A percentile compares a stretch with the other conserved stretches of the same genome.
Evolutionary conservation across 2,113 vertebrate species (phyloP).

Genomic region (Lontra canadensis): DNA sequence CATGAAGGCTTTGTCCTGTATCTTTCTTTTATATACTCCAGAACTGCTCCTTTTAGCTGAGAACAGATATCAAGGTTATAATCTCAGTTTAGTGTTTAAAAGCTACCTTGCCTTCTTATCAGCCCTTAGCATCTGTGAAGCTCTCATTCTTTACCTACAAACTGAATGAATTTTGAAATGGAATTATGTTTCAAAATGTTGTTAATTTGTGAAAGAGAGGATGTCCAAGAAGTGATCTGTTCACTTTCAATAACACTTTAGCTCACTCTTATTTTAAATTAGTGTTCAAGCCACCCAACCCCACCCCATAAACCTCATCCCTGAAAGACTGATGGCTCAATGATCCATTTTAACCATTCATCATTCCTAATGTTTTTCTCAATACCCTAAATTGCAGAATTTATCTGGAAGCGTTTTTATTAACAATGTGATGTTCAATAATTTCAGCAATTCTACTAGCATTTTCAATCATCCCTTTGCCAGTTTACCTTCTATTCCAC

Average conservation of each 20-base stretch:
- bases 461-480: not conserved
- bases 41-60: not conserved
- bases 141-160: not conserved
- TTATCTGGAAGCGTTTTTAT: not conserved
- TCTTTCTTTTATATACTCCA: not conserved
- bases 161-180: not conserved
- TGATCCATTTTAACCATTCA: not conserved
- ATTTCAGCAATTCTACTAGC: not conserved
- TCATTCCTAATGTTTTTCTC: not conserved
- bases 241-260: not conserved
- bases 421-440: not conserved
- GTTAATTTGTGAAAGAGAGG: not conserved
- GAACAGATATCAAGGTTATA: not conserved
- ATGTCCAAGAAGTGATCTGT: not conserved
- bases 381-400: not conserved
- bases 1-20: not conserved
- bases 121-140: not conserved
- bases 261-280: not conserved
- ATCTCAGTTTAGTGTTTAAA: not conserved
- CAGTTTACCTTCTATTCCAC: not conserved
- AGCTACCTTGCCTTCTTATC: not conserved
- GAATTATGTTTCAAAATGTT: constrained; percentile 10
- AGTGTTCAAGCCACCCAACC: not conserved
- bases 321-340: not conserved
- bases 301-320: not conserved